Base-by-base conservation (phyloP, 2,888 invertebrate species). In the Leptura quadrifasciata region DNA sequence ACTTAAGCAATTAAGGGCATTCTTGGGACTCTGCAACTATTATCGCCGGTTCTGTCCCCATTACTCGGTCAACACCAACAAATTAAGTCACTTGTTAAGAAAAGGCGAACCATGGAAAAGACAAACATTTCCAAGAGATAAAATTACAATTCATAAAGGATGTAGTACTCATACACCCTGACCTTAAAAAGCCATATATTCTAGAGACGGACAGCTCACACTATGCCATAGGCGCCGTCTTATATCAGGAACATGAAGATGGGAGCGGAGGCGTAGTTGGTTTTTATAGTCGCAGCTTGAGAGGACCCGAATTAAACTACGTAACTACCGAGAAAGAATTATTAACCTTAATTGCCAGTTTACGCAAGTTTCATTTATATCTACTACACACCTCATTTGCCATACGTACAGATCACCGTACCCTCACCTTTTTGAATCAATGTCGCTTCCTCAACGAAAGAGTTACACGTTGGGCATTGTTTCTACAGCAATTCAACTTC, bases 291-390 rank as follows among this genome's bases (percentile, higher is more conserved):
- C n/a, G n/a, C n/a, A n/a, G n/a, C n/a, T 8, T 3, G 31, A 31
- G 52, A 12, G 52, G 52, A 12, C 52, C 52, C 3, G 52, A 52
- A 52, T 12, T 52, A 4, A 52, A 52, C 3, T 52, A 52, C 12
- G 18, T 57, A 3, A 57, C 57, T 18, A 57, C 58, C 8, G 58
- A 58, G 15, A 58, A 58, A 12, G 58, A 58, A 58, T 12, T 58
- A 58, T 58, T 12, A 2, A 24, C 58, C 8, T 21, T 58, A 2
- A 12, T 58, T 1, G 24, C 58, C 5, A 4, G 9, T 15, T 9
- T 21, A 2, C 8, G 58, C 20, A 58, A 58, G 10, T 58, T 58
- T 17, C 10, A 54, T 17, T 54, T 54, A 54, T 54, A 54, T 54
- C 17, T 54, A 54, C 54, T 54, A 5, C 58, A 58, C 18, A 12